Percentiles rank a stretch among this genome's conserved stretches.
Conservation (phyloP, 2,113 vertebrate genomes). For the Epinephelus cyanopodus region DNA sequence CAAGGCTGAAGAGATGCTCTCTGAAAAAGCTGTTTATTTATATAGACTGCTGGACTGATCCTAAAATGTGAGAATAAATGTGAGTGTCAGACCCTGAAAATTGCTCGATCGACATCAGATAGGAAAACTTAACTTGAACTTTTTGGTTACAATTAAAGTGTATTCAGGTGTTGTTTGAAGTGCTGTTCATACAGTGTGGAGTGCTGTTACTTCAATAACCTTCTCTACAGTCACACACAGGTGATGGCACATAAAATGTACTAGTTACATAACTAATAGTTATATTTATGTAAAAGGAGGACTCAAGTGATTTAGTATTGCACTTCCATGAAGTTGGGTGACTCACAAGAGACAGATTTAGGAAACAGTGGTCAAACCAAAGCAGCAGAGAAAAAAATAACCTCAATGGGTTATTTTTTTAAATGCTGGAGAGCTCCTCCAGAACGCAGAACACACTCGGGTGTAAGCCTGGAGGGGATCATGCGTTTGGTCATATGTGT, state of each 20-base stretch:
- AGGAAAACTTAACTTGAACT: background rate
- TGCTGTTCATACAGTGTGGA: background rate
- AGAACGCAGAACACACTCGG: too few species aligned
- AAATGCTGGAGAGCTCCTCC: too few species aligned
- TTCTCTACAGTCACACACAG: background rate
- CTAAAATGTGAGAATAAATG: slow-evolving; percentile 21
- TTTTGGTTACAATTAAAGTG: background rate
- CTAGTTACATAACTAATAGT: background rate
- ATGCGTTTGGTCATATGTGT: too few species aligned
- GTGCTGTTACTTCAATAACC: background rate
- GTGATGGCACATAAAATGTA: background rate
- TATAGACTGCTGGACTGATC: background rate
- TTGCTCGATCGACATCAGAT: background rate
- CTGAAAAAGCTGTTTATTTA: slow-evolving; percentile 14
- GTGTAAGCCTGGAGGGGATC: too few species aligned
- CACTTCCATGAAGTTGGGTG: too few species aligned
- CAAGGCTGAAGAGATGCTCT: background rate
- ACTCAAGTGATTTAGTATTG: too few species aligned
- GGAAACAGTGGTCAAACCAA: too few species aligned
- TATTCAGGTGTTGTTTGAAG: background rate
- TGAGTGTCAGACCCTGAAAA: background rate
- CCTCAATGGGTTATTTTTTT: too few species aligned
- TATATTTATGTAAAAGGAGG: too few species aligned
- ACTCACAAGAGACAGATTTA: too few species aligned
- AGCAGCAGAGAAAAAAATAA: too few species aligned